phyloP scores from a whole-genome alignment of 2,797 vertebrate species.

The Luscinia luscinia region DNA sequence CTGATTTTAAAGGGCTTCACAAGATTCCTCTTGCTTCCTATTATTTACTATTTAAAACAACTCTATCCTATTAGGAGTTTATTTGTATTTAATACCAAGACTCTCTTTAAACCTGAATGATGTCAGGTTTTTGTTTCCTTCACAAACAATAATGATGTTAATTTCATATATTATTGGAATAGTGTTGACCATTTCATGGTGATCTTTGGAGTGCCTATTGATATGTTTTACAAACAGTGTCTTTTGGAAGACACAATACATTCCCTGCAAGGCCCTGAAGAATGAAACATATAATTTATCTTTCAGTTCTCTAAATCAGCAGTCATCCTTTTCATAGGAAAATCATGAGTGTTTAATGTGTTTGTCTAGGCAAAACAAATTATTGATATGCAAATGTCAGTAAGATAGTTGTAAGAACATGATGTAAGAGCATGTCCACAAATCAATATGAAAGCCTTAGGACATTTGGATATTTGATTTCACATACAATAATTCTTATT shows the following conservation, averaged over 20 bases:
- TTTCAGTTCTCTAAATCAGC: not conserved
- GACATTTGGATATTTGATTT: not conserved
- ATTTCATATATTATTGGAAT: not conserved
- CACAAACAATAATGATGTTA: not conserved
- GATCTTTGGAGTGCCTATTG: not conserved
- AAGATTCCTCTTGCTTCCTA: not conserved
- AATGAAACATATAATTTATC: not conserved
- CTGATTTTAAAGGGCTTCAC: not conserved
- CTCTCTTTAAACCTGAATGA: not conserved
- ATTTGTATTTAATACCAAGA: not conserved
- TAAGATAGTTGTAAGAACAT: not conserved
- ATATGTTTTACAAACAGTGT: not conserved
- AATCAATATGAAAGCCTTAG: not conserved
- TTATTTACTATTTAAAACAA: not conserved
- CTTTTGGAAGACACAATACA: not conserved
- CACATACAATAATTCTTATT: not conserved
- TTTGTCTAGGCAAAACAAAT: not conserved
- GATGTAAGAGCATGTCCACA: not conserved
- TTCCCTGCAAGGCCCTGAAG: not conserved
- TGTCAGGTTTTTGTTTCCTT: not conserved
- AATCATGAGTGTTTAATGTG: not conserved
- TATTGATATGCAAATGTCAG: not conserved
- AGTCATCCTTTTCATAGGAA: not conserved
- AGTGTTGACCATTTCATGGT: not conserved
- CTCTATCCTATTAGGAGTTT: not conserved